Conservation (phyloP, 2,797 vertebrate species). For the Lutra lutra region DNA sequence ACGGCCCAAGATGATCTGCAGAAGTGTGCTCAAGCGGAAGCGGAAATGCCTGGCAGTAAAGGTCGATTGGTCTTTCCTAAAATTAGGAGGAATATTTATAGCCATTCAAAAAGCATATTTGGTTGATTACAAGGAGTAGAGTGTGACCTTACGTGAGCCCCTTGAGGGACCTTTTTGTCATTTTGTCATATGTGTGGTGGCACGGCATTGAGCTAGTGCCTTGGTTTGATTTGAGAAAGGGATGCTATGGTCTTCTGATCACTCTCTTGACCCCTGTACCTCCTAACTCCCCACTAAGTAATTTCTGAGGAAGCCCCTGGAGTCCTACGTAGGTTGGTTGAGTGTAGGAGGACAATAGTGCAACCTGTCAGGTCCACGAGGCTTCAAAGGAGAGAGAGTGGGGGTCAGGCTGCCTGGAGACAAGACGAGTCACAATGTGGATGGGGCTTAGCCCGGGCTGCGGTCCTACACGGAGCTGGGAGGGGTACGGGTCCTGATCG, state of each 20-base stretch:
- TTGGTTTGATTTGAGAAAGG: neutral
- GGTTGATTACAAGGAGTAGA: conserved; percentile 36
- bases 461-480: neutral
- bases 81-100: conserved; percentile 46
- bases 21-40: neutral
- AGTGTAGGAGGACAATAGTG: neutral
- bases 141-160: neutral
- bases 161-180: neutral
- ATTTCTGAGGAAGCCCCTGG: neutral
- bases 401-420: neutral
- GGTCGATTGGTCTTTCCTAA: conserved; percentile 38
- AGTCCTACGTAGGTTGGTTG: neutral
- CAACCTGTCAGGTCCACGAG: neutral
- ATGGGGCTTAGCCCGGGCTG: neutral
- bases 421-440: neutral
- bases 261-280: neutral
- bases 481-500: neutral
- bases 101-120: conserved; percentile 1
- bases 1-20: conserved; percentile 34
- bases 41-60: conserved; percentile 18
- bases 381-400: neutral
- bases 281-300: neutral
- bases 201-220: neutral
- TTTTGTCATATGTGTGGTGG: neutral
- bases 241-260: neutral